phyloP scores from a whole-genome alignment of 2,888 invertebrate species.

The Desoria tigrina region DNA sequence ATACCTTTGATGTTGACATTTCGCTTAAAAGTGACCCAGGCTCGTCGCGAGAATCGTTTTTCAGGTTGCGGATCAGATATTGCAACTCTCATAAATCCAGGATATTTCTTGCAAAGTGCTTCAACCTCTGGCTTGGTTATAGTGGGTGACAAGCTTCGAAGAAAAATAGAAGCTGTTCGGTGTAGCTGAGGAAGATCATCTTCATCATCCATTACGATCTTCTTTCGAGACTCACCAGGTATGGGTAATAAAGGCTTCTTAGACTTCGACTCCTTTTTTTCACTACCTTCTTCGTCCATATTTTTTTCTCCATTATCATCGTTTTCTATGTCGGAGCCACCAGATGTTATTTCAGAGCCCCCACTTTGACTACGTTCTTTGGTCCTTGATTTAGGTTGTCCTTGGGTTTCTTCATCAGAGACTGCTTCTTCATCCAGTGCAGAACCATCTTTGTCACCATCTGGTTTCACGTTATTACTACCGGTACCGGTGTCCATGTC shows the following conservation, averaged over 20 bases:
- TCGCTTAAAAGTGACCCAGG: conserved; percentile 96
- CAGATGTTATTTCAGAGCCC: conserved; percentile 37
- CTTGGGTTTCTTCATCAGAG: conserved; percentile 58
- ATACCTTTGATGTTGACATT: conserved; percentile 87
- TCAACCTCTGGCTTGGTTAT: conserved; percentile 97
- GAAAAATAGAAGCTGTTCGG: conserved; percentile 94
- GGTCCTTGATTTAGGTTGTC: conserved; percentile 54
- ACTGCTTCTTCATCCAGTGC: conserved; percentile 56
- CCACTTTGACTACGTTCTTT: conserved; percentile 58
- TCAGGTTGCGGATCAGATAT: conserved; percentile 97
- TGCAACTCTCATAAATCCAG: conserved; percentile 91
- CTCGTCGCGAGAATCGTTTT: conserved; percentile 91
- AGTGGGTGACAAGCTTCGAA: conserved; percentile 91
- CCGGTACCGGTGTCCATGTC: conserved; percentile 50
- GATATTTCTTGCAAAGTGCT: conserved; percentile 80
- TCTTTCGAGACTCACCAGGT: conserved; percentile 44
- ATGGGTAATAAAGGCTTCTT: conserved; percentile 40
- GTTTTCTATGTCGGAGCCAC: conserved; percentile 55
- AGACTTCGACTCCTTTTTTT: conserved; percentile 54
- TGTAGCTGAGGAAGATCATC: conserved; percentile 66
- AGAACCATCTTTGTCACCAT: conserved; percentile 60
- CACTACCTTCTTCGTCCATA: conserved; percentile 56
- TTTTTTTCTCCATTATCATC: conserved; percentile 54
- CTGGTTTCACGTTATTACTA: conserved; percentile 27
- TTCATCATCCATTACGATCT: conserved; percentile 38